A percentile compares a stretch with the other conserved stretches of the same genome.
Evolutionary conservation across 2,113 vertebrate species (phyloP).

Genomic region (Brachypodius melanocephalos): DNA sequence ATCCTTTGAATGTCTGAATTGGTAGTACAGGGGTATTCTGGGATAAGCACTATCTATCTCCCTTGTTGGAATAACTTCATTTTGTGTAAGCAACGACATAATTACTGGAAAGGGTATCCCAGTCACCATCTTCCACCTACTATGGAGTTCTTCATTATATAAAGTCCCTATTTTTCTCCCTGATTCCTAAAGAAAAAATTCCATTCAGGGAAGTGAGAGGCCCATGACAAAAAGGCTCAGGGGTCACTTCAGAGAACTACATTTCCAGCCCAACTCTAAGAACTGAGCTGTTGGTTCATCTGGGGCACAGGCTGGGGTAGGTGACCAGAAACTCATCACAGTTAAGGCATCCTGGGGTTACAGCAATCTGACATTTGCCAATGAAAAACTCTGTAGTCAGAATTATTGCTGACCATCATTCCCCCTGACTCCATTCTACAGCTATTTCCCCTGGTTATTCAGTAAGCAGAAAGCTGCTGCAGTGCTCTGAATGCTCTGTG

Average conservation of each 20-base stretch:
- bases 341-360: not conserved
- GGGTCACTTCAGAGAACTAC: not conserved
- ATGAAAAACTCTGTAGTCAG: not conserved
- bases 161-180: not conserved
- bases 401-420: not conserved
- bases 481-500: not conserved
- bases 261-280: not conserved
- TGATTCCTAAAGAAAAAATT: not conserved
- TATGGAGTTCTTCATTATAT: not conserved
- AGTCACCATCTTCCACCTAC: not conserved
- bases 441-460: constrained; percentile 26
- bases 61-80: not conserved
- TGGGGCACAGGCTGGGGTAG: not conserved
- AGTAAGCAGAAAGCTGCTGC: not conserved
- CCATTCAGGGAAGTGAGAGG: not conserved
- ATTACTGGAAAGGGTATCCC: not conserved
- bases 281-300: not conserved
- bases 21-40: not conserved
- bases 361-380: not conserved
- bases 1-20: not conserved
- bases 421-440: not conserved
- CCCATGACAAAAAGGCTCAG: not conserved
- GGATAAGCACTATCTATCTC: not conserved
- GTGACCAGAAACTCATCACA: not conserved
- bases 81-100: not conserved